Base-by-base conservation (phyloP, 1,140 invertebrate species). In the Solenopsis invicta region DNA sequence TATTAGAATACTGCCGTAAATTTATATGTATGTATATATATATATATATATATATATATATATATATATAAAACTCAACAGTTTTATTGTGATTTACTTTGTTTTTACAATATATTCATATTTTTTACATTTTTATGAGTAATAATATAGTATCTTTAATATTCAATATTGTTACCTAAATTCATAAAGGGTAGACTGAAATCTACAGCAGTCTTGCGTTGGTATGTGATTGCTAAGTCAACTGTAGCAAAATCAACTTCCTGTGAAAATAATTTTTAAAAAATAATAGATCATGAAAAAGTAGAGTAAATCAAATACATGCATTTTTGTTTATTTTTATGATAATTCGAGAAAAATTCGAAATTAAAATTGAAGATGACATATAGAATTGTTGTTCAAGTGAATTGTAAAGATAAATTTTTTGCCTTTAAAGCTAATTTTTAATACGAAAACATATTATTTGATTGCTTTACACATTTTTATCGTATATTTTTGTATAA, bases 181-280 rank as follows among this genome's bases (percentile, higher is more conserved):
- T 98, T 98, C 98, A 99, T 99, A 90, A 99, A 99, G 0, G 98
- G 98, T 93, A 97, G 97, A 0, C 98, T 98, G 92, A 99, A 99
- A 92, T 99, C 98, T 0, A 99, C 98, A 4, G 96, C 97, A 86
- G 96, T 96, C 88, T 98, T 97, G 45, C 99, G 95, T 41, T 98
- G 97, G 86, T 97, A 98, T 1, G 98, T 99, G 88, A 99, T 99
- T 0, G 98, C 99, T 59, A 99, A 94, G 94, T 99, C 99, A 86
- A 98, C 99, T 75, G 99, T 97, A 0, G 98, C 98, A 37, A 99
- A 95, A 95, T 99, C 98, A 16, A 98, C 98, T 96, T 97, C 98
- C 97, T 99, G 69, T 6, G 78, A 76, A 52, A 50, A 82, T 69
- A 24, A 37, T 66, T 37, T 34, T 62, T 0, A 13, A 54, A 50